Base-by-base conservation (phyloP, 2,888 invertebrate species). In the Monopis laevigella region DNA sequence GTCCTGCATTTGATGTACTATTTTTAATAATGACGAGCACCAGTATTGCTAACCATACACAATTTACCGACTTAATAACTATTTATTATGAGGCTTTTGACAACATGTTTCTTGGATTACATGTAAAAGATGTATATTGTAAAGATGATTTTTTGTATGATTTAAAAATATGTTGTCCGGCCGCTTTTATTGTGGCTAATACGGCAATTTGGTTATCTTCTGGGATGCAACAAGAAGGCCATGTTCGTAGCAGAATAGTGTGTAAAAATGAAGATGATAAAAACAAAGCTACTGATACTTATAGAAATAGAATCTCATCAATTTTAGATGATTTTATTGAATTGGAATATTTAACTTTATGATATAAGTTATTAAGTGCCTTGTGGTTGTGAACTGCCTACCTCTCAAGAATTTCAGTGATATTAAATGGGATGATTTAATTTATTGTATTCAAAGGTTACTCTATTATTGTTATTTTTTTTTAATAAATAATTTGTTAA, bases 211-310 rank as follows among this genome's bases (percentile, higher is more conserved):
- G 78, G 77, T 50, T 78, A 1, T 59, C 58, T 1, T 63, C 58
- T 47, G 78, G 78, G 1, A 48, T 77, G 21, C 78, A 78, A 47
- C 56, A 69, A 50, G 77, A 71, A 43, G 80, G 78, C 0, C 71
- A 75, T 59, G 69, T 78, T 0, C 60, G 58, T 35, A 78, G 77
- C 46, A 78, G 71, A 47, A 47, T 50, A 3, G 45, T 63, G 16
- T 62, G 49, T 30, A 50, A 42, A 1, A 67, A 62, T 2, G 47
- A 52, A 2, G 56, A 58, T 42, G 71, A 74, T 42, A 65, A 57
- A 43, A 42, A 51, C 3, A 40, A 40, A 5, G 74, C 75, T 28
- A 49, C 53, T 3, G 44, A 55, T 3, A 53, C 50, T 36, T 78
- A 73, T 47, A 73, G 54, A 47, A 47, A 44, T 13, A 56, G 59